phyloP scores from a whole-genome alignment of 2,888 invertebrate genomes.

The Epinotia nisella region DNA sequence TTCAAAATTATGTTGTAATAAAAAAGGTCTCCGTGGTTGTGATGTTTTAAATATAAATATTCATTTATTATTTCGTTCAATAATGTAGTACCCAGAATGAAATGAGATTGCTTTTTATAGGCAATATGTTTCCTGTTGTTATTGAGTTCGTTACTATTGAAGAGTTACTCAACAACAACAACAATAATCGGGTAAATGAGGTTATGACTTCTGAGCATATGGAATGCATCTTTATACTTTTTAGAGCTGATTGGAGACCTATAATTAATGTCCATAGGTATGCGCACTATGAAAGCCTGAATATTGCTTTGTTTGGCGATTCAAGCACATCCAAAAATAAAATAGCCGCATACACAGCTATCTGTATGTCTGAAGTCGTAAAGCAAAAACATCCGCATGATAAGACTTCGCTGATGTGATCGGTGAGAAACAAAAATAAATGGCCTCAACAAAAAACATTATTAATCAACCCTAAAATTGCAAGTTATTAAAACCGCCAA shows the following conservation, averaged over 20 bases:
- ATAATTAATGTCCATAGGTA: neutral
- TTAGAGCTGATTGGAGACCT: neutral
- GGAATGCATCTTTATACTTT: neutral
- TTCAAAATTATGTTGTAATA: constrained; percentile 73
- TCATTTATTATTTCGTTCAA: neutral
- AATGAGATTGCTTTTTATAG: neutral
- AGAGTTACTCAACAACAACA: neutral
- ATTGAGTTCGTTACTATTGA: neutral
- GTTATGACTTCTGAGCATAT: no score
- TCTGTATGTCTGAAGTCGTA: no score
- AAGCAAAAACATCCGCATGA: neutral
- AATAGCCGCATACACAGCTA: neutral
- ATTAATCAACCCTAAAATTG: constrained; percentile 41
- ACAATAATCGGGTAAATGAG: no score
- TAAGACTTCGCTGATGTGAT: neutral
- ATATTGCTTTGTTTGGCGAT: no score
- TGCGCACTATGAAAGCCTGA: neutral
- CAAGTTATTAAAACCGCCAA: constrained; percentile 48
- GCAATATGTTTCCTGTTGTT: neutral
- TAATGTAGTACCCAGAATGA: neutral
- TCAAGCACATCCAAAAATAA: no score
- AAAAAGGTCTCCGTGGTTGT: constrained; percentile 40
- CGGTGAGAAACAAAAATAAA: neutral
- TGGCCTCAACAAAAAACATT: constrained; percentile 18
- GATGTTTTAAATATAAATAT: neutral